A percentile compares a stretch with the other conserved stretches of the same genome.
Conservation (phyloP, 1,140 invertebrate species). For the Ridgeia piscesae region DNA sequence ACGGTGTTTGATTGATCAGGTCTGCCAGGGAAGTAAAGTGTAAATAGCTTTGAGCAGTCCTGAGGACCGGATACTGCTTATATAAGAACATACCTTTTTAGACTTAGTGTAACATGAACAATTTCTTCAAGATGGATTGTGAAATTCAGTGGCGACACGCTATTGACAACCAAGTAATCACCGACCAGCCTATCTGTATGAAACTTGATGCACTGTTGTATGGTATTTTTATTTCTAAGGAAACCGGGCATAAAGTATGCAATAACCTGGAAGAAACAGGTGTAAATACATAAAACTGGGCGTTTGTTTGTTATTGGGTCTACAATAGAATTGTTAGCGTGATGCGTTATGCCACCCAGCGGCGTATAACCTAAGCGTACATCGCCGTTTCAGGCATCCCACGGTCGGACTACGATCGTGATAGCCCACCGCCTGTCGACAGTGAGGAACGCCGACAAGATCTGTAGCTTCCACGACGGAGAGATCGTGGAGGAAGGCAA, state of each 20-base stretch:
- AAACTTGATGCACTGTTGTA: background rate
- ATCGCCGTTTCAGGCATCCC: constrained; percentile 39
- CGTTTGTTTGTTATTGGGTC: background rate
- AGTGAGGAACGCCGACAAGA: constrained; percentile 56
- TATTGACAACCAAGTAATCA: background rate
- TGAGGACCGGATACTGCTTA: too few species aligned
- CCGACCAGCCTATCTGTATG: background rate
- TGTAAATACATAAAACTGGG: too few species aligned
- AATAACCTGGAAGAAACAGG: too few species aligned
- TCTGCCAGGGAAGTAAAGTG: too few species aligned
- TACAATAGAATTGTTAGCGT: too few species aligned
- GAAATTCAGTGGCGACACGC: background rate
- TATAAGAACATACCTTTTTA: too few species aligned
- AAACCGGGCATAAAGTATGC: too few species aligned
- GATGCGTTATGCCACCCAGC: background rate
- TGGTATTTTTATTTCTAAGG: too few species aligned
- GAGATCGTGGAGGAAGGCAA: constrained; percentile 55
- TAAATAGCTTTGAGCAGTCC: too few species aligned
- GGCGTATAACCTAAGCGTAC: background rate
- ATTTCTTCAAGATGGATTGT: background rate
- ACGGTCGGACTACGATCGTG: constrained; percentile 55
- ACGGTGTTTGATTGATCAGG: too few species aligned
- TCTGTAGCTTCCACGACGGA: constrained; percentile 54
- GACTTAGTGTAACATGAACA: background rate
- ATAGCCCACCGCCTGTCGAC: constrained; percentile 59